Conservation (phyloP, 2,797 vertebrate species). For the Geotrypetes seraphini region DNA sequence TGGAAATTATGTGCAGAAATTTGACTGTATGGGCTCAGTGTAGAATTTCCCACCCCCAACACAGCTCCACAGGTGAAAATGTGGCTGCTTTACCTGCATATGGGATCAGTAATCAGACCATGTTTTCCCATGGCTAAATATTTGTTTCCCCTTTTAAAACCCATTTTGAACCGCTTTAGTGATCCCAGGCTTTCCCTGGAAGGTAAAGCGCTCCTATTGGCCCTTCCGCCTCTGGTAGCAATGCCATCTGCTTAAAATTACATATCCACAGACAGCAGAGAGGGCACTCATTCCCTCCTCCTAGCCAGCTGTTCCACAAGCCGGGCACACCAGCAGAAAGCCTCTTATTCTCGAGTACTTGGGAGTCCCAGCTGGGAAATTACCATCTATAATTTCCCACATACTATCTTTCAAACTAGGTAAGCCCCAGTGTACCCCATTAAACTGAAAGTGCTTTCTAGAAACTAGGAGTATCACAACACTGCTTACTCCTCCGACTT, state of each 20-base stretch:
- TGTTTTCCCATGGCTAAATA: too few relatives aligned
- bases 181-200: slow-evolving; percentile 6
- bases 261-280: slow-evolving; percentile 8
- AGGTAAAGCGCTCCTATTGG: slow-evolving; percentile 5
- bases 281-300: slow-evolving; percentile 16
- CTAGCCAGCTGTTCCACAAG: slow-evolving; percentile 34
- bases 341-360: slow-evolving; percentile 27
- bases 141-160: too few relatives aligned
- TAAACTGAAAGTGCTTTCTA: slow-evolving; percentile 4
- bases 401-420: slow-evolving; percentile 24
- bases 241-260: slow-evolving; percentile 29
- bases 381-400: slow-evolving; percentile 26
- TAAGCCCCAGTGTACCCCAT: slow-evolving; percentile 23
- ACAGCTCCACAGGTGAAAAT: too few relatives aligned
- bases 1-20: too few relatives aligned
- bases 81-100: too few relatives aligned
- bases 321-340: slow-evolving; percentile 5
- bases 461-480: too few relatives aligned
- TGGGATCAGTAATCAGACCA: too few relatives aligned
- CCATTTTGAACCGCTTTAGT: too few relatives aligned
- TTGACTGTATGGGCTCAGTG: too few relatives aligned
- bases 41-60: too few relatives aligned
- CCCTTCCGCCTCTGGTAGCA: slow-evolving; percentile 10
- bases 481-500: too few relatives aligned
- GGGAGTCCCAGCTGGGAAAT: slow-evolving; percentile 32